phyloP scores from a whole-genome alignment of 1,140 invertebrate genomes.

The Zaprionus ghesquierei region DNA sequence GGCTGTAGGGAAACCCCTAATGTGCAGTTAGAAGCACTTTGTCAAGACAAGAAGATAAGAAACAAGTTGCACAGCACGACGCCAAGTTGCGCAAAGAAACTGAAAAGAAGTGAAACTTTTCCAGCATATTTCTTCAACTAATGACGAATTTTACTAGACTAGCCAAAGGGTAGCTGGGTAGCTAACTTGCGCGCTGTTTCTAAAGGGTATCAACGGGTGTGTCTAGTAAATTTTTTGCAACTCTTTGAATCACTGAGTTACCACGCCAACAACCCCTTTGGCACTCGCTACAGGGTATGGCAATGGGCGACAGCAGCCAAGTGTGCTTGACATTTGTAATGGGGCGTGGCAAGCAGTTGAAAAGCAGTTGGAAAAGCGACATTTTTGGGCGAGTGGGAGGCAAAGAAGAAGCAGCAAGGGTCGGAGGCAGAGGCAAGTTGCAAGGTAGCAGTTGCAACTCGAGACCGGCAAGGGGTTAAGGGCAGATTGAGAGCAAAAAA shows the following conservation, averaged over 20 bases:
- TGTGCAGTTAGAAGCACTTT: constrained; percentile 70
- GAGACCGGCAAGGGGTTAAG: too few species aligned
- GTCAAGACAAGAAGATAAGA: constrained; percentile 38
- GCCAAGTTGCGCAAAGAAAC: not conserved
- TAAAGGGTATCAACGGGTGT: not conserved
- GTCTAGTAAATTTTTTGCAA: not conserved
- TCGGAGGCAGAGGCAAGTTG: not conserved
- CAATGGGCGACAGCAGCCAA: constrained; percentile 29
- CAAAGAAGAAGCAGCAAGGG: too few species aligned
- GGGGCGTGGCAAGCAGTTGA: constrained; percentile 12
- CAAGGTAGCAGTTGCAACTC: not conserved
- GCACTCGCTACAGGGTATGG: constrained; percentile 20
- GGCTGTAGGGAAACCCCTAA: constrained; percentile 23
- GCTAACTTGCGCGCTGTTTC: not conserved
- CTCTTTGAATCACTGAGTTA: not conserved
- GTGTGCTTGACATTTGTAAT: constrained; percentile 64
- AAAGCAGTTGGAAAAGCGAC: not conserved
- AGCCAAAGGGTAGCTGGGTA: not conserved
- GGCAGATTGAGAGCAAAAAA: constrained; percentile 51
- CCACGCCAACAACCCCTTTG: not conserved
- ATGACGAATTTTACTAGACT: not conserved
- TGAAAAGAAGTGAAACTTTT: not conserved
- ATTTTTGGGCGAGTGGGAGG: not conserved
- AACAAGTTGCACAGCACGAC: constrained; percentile 19
- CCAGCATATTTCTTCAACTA: not conserved